Percentiles rank a stretch among this genome's conserved stretches.
Conservation (phyloP, 2,888 invertebrate species). For the Chrysotoxum bicinctum region DNA sequence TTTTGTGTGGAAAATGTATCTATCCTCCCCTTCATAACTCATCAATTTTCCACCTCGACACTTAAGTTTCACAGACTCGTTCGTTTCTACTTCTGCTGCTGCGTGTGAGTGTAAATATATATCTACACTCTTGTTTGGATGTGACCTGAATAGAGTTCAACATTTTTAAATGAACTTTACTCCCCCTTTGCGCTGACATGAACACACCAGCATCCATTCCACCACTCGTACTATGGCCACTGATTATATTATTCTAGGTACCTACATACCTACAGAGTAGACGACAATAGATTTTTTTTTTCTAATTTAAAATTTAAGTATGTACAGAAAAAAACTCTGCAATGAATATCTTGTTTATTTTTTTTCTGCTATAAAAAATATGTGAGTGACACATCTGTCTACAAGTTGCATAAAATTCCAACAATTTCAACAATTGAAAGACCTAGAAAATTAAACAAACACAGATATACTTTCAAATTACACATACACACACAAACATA, state of each 20-base stretch:
- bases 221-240: not conserved
- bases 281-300: slow-evolving; percentile 27
- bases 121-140: slow-evolving; percentile 77
- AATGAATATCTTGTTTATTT: not conserved
- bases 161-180: slow-evolving; percentile 65
- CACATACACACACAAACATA: slow-evolving; percentile 18
- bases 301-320: slow-evolving; percentile 42
- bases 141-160: slow-evolving; percentile 82
- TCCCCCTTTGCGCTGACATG: slow-evolving; percentile 31
- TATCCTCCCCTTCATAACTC: slow-evolving; percentile 40
- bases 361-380: slow-evolving; percentile 14
- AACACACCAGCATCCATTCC: slow-evolving; percentile 23
- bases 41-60: slow-evolving; percentile 63
- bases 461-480: not conserved
- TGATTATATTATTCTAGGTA: not conserved
- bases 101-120: slow-evolving; percentile 16
- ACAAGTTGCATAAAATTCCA: slow-evolving; percentile 72
- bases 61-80: slow-evolving; percentile 34
- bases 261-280: not conserved
- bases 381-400: slow-evolving; percentile 69
- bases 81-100: slow-evolving; percentile 65
- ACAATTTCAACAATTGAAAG: slow-evolving; percentile 72
- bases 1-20: slow-evolving; percentile 15
- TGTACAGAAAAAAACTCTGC: not conserved
- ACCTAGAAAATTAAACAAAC: slow-evolving; percentile 64